These are phyloP conservation scores for Pterostichus madidus DNA, from an alignment of 2,888 invertebrate genomes.

Conservation along the genomic window DNA sequence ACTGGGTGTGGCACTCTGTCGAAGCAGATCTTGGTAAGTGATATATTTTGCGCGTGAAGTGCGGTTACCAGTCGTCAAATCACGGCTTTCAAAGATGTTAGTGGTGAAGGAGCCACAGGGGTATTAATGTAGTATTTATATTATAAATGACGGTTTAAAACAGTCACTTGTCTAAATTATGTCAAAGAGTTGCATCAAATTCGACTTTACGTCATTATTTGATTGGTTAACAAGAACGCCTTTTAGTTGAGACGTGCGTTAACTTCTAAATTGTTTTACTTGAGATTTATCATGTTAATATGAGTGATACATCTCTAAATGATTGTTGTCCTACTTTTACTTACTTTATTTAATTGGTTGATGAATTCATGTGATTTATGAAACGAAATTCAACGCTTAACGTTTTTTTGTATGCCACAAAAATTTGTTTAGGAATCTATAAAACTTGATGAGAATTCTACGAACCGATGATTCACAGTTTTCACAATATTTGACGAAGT, in stretches of 20 bases:
- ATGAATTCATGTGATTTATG: too few relatives aligned
- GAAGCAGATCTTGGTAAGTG: too few relatives aligned
- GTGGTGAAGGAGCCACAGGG: too few relatives aligned
- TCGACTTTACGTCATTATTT: neutral
- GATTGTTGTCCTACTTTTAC: neutral
- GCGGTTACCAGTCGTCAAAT: too few relatives aligned
- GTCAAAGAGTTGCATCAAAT: neutral
- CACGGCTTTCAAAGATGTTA: too few relatives aligned
- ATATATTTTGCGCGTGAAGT: too few relatives aligned
- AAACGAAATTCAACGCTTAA: neutral
- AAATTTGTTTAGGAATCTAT: slow-evolving; percentile 2
- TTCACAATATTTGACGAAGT: slow-evolving; percentile 11
- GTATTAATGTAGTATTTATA: neutral
- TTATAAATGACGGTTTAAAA: neutral
- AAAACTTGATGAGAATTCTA: neutral
- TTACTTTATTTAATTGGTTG: neutral
- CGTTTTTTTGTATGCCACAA: neutral
- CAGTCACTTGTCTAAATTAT: neutral
- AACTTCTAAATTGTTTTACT: neutral
- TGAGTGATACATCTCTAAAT: too few relatives aligned
- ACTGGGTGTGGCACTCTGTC: too few relatives aligned
- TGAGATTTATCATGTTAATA: neutral
- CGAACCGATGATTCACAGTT: slow-evolving; percentile 2
- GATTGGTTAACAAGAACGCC: neutral
- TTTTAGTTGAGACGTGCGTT: neutral